phyloP scores from a whole-genome alignment of 2,113 vertebrate species.

The Crotophaga sulcirostris region DNA sequence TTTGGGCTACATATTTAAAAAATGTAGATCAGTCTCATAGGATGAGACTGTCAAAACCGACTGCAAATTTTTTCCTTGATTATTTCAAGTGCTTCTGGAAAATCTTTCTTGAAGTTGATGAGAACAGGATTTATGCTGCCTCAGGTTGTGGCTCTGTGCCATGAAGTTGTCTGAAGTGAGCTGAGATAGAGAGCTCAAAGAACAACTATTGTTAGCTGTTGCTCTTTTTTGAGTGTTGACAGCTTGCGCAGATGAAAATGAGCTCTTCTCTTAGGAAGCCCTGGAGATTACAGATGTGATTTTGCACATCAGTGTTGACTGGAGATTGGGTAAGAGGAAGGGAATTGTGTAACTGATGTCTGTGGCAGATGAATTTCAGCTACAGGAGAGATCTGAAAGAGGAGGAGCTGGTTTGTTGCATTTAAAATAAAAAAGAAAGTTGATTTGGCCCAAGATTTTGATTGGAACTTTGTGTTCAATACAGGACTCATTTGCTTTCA shows the following conservation, averaged over 20 bases:
- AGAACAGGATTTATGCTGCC: constrained; percentile 37
- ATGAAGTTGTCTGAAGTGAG: constrained; percentile 10
- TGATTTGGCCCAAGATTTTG: neutral
- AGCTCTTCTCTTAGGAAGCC: constrained; percentile 32
- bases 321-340: constrained; percentile 42
- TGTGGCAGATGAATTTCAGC: constrained; percentile 49
- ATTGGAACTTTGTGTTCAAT: neutral
- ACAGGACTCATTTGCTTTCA: neutral
- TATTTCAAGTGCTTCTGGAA: constrained; percentile 45
- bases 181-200: constrained; percentile 22
- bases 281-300: constrained; percentile 55
- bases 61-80: constrained; percentile 3
- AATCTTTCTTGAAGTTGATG: constrained; percentile 17
- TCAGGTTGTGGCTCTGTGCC: constrained; percentile 57
- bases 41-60: neutral
- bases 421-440: neutral
- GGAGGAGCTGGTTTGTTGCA: neutral
- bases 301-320: constrained; percentile 43
- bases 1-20: neutral
- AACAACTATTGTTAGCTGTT: constrained; percentile 24
- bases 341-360: constrained; percentile 63
- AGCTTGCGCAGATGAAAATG: neutral
- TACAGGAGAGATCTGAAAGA: neutral
- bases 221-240: constrained; percentile 46
- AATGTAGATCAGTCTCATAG: neutral